Percentiles rank a stretch among this genome's conserved stretches.
Conservation (phyloP, 2,113 vertebrate genomes). For the Myiozetetes cayanensis region DNA sequence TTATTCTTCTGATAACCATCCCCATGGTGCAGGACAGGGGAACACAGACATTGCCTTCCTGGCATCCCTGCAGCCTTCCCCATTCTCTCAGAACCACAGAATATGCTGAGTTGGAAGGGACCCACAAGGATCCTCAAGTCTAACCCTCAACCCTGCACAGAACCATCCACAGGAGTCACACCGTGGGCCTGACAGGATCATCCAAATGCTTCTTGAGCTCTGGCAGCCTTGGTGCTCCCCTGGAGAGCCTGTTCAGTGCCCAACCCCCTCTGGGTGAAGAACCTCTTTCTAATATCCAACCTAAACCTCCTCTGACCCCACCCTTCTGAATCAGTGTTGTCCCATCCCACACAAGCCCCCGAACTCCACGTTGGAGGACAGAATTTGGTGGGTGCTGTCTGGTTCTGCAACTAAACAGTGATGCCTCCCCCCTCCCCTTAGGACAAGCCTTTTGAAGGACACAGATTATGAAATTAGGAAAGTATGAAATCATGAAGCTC, state of each 20-base stretch:
- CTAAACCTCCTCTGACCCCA: background rate
- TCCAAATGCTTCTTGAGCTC: background rate
- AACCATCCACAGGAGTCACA: background rate
- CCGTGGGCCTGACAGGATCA: background rate
- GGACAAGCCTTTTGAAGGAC: background rate
- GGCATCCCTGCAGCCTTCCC: background rate
- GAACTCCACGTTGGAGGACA: background rate
- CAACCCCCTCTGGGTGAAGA: background rate
- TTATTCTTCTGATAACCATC: background rate
- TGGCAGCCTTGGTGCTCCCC: background rate
- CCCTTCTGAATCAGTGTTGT: fast-evolving
- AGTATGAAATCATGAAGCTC: background rate
- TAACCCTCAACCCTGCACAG: background rate
- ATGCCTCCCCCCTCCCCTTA: fast-evolving
- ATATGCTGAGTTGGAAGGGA: background rate
- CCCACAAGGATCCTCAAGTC: background rate
- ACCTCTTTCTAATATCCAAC: background rate
- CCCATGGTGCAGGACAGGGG: background rate
- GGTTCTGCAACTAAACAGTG: background rate
- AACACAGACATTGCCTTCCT: background rate
- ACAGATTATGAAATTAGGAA: background rate
- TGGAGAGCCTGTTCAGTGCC: background rate
- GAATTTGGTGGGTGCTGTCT: background rate
- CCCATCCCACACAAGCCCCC: background rate
- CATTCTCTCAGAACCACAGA: background rate